phyloP scores from a whole-genome alignment of 2,113 vertebrate species.

The Corynorhinus townsendii region DNA sequence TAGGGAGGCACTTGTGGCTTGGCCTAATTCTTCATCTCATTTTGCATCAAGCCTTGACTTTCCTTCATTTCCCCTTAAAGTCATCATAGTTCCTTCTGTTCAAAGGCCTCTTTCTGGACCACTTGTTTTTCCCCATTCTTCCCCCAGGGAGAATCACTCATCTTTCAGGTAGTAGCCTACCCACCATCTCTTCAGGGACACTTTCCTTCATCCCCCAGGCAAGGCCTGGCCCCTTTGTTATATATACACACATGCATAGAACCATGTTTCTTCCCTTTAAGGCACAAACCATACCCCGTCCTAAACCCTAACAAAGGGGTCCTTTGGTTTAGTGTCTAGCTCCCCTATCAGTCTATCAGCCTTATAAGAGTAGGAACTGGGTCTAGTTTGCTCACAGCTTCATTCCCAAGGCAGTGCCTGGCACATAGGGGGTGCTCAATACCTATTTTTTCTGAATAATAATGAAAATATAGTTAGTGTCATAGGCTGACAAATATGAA shows the following conservation, averaged over 20 bases:
- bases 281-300: neutral
- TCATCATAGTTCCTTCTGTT: neutral
- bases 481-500: neutral
- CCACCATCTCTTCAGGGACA: neutral
- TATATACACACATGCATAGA: neutral
- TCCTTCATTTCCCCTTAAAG: neutral
- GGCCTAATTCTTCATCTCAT: neutral
- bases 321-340: neutral
- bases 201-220: neutral
- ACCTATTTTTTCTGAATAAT: neutral
- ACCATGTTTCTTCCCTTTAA: neutral
- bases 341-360: neutral
- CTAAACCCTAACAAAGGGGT: neutral
- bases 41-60: neutral
- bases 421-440: neutral
- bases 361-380: neutral
- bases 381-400: neutral
- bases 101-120: neutral
- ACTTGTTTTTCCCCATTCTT: neutral
- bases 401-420: neutral
- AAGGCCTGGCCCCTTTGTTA: neutral
- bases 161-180: neutral
- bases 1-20: neutral
- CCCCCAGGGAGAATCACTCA: neutral
- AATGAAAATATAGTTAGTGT: neutral